Evolutionary conservation across 2,113 vertebrate species (phyloP), one percentile per base, ranked within the genome.

Genomic region (Sinosuthora webbiana): DNA sequence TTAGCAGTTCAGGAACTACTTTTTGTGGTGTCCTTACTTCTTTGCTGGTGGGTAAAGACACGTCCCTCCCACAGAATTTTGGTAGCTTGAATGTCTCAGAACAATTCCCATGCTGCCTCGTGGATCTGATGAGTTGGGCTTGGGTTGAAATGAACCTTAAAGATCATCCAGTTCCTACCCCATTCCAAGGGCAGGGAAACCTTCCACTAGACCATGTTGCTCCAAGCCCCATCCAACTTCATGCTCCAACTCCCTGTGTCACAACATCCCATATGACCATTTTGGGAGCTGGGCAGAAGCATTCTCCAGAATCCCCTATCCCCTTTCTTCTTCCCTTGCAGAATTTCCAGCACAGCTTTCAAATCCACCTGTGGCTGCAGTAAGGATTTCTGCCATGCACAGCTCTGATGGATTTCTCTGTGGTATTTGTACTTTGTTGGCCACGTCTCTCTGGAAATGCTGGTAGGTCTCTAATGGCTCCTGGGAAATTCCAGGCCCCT

Each of bases 241-340:
- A 18, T 4, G 4, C 18, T 37, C 14, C 1, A 0, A 1, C 6
- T 67, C 56, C 31, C 20, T 9, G 0, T 6, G 22, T 14, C 31
- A 17, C 8, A 3, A 10, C 53, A 47, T 4, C 49, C 22, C 6
- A 25, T 11, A 6, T 5, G 5, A 47, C 20, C 30, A 16, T 11
- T 69, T 0, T 33, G 33, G 19, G 30, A 81, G 15, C 27, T 22
- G 49, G 21, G 15, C 35, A 71, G 47, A 24, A 11, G 8, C 6
- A 41, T 16, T 42, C 24, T 21, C 19, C 22, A 21, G 49, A 41
- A 21, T 7, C 10, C 13, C 7, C 3, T 5, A 10, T 13, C 0
- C 1, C 11, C 4, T 9, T 65, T 44, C 20, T 37, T 42, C 27
- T 28, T 2, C 19, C 10, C 7, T 9, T 28, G 7, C 7, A 57